phyloP scores from a whole-genome alignment of 2,797 vertebrate genomes.

The Gymnoscopelus braueri region DNA sequence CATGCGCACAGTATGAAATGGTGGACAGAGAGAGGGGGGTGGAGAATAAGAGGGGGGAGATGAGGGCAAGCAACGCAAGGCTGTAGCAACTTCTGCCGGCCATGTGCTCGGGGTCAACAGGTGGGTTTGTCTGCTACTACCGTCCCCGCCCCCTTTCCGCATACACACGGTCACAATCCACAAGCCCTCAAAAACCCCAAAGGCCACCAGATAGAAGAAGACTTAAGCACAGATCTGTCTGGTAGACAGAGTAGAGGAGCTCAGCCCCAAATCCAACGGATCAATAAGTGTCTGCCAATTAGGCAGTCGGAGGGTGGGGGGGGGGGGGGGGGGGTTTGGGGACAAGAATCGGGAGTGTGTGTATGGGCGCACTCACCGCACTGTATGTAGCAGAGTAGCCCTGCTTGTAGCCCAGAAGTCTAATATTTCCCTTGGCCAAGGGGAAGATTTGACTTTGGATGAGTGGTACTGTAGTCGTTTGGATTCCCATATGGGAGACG shows the following conservation, averaged over 20 bases:
- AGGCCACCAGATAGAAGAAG: constrained; percentile 54
- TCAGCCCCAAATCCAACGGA: constrained; percentile 74
- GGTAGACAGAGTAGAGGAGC: constrained; percentile 77
- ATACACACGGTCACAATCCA: no score
- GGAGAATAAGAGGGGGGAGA: constrained; percentile 37
- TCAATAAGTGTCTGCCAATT: constrained; percentile 84
- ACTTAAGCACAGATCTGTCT: constrained; percentile 78
- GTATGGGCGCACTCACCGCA: not conserved
- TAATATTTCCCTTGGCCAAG: no score
- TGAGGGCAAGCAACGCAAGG: constrained; percentile 16
- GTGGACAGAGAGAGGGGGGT: not conserved
- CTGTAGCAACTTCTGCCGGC: constrained; percentile 47
- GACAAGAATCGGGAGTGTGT: not conserved
- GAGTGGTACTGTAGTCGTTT: no score
- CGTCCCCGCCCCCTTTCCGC: constrained; percentile 6
- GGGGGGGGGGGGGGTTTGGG: not conserved
- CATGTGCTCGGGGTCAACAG: constrained; percentile 69
- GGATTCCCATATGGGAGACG: no score
- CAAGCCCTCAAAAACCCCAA: not conserved
- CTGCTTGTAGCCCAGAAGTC: no score
- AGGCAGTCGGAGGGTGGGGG: constrained; percentile 45
- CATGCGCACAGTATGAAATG: not conserved
- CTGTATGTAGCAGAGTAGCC: no score
- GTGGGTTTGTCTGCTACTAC: constrained; percentile 43
- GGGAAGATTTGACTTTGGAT: no score